phyloP scores from a whole-genome alignment of 2,888 invertebrate species.

The Nebria brevicollis region DNA sequence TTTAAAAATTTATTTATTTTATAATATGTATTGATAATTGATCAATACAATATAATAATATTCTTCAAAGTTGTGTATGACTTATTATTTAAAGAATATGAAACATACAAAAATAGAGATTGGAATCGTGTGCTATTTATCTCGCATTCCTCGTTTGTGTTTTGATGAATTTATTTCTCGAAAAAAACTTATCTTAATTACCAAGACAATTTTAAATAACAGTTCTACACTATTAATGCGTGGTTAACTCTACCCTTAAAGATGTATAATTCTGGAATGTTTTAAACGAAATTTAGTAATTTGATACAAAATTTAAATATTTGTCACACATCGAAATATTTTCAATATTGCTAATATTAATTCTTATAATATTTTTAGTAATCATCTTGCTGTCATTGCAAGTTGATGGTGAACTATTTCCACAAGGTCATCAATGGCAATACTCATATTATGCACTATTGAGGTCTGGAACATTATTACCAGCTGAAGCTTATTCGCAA shows the following conservation, averaged over 20 bases:
- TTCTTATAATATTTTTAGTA: conserved; percentile 27
- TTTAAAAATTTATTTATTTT: too few species aligned
- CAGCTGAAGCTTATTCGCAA: conserved; percentile 37
- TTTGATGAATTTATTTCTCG: background rate
- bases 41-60: too few species aligned
- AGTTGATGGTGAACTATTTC: conserved; percentile 35
- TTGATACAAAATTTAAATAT: background rate
- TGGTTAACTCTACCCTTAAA: too few species aligned
- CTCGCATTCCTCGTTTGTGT: background rate
- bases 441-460: conserved; percentile 44
- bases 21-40: too few species aligned
- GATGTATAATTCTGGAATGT: background rate
- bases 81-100: too few species aligned
- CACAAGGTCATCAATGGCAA: conserved; percentile 33
- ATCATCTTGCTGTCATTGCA: conserved; percentile 16
- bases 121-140: background rate
- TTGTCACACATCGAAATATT: background rate
- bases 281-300: background rate
- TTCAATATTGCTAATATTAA: background rate
- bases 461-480: conserved; percentile 35
- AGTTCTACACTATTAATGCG: background rate
- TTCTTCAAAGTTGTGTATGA: too few species aligned
- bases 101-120: too few species aligned
- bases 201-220: conserved; percentile 3
- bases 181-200: conserved; percentile 11